Evolutionary conservation across 1,140 invertebrate species (phyloP).

Genomic region (Nymphalis io): DNA sequence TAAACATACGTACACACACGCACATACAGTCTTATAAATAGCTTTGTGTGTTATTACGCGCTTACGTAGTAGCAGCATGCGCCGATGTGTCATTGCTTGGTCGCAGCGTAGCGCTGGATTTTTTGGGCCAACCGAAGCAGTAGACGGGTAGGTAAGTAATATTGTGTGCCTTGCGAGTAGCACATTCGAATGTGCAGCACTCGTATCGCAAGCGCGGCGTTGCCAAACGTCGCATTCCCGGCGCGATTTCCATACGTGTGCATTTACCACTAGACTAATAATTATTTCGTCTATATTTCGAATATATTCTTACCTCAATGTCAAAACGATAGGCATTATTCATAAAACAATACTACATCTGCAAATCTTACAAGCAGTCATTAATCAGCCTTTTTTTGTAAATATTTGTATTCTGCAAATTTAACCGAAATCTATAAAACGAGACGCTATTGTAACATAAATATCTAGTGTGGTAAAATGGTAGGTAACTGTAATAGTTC

Average conservation of each 20-base stretch:
- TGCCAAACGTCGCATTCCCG: conserved; percentile 56
- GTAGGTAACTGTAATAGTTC: too few species aligned
- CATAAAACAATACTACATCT: neutral
- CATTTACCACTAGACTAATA: conserved; percentile 27
- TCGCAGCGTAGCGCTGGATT: conserved; percentile 47
- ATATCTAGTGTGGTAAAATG: too few species aligned
- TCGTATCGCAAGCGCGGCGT: conserved; percentile 56
- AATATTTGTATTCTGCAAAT: too few species aligned
- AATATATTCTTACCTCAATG: conserved; percentile 4
- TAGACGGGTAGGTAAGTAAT: conserved; percentile 57
- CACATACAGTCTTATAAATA: conserved; percentile 69
- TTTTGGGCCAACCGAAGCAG: conserved; percentile 45
- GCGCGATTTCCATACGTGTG: conserved; percentile 49
- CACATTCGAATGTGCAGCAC: conserved; percentile 50
- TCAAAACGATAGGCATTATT: neutral
- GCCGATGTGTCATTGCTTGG: conserved; percentile 64
- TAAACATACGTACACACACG: conserved; percentile 72
- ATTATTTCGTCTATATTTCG: neutral
- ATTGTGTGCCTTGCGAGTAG: conserved; percentile 39
- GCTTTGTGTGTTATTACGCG: conserved; percentile 69
- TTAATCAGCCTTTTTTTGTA: neutral
- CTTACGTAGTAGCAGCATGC: conserved; percentile 70
- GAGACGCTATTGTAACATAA: too few species aligned
- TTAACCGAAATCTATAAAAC: too few species aligned
- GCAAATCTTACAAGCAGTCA: neutral